A percentile compares a stretch with the other conserved stretches of the same genome.
phyloP scores from a whole-genome alignment of 2,888 invertebrate genomes.

The Cepaea hortensis region DNA sequence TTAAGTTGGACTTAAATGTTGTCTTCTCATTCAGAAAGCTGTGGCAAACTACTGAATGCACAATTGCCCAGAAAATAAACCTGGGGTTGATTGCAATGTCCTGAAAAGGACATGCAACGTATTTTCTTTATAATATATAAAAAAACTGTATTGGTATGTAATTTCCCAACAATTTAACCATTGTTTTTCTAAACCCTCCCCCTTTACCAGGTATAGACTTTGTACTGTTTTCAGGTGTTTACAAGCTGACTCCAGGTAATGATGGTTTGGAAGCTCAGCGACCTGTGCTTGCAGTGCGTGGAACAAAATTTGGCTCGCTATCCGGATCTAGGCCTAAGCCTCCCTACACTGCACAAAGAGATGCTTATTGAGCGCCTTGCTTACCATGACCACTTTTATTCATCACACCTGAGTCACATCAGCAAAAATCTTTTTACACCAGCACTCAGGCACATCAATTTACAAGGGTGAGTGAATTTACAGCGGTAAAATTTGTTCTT shows the following conservation, averaged over 20 bases:
- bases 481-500: too few species aligned
- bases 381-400: slow-evolving; percentile 64
- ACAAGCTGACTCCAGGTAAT: not conserved
- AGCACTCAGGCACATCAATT: slow-evolving; percentile 59
- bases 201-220: not conserved
- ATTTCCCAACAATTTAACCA: not conserved
- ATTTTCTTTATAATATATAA: not conserved
- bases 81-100: too few species aligned
- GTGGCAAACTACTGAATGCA: too few species aligned
- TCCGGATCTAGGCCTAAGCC: slow-evolving; percentile 57
- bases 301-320: slow-evolving; percentile 62
- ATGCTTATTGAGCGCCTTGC: slow-evolving; percentile 65
- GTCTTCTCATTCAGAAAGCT: too few species aligned
- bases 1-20: too few species aligned
- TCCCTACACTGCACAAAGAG: slow-evolving; percentile 71
- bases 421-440: slow-evolving; percentile 62
- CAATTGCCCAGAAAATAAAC: too few species aligned
- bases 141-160: not conserved
- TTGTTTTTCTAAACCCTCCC: not conserved
- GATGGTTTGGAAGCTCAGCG: slow-evolving; percentile 68
- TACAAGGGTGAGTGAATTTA: slow-evolving; percentile 38
- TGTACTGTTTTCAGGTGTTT: not conserved
- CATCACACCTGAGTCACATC: slow-evolving; percentile 61
- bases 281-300: slow-evolving; percentile 66
- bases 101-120: too few species aligned